Conservation (phyloP, 2,113 vertebrate species). For the Microcebus lehilahytsara region DNA sequence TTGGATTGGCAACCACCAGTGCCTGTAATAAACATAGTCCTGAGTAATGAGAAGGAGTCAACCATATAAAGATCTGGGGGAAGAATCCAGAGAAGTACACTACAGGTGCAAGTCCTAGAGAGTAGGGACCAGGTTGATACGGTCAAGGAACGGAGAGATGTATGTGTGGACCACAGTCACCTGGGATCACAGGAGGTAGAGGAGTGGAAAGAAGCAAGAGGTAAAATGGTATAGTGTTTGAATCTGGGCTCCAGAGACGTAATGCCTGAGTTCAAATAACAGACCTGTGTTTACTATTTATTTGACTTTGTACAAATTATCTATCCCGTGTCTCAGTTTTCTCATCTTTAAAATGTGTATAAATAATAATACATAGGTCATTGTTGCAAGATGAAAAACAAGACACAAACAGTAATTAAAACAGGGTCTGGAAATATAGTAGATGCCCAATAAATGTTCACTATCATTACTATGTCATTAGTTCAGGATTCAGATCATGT, state of each 20-base stretch:
- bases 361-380: neutral
- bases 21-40: neutral
- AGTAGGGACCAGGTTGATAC: neutral
- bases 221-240: neutral
- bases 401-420: neutral
- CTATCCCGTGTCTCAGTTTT: neutral
- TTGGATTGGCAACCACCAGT: neutral
- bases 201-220: neutral
- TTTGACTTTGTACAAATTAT: constrained; percentile 22
- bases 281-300: neutral
- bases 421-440: neutral
- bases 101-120: neutral
- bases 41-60: neutral
- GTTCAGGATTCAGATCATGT: neutral
- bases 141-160: neutral
- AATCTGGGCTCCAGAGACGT: neutral
- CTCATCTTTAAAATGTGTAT: neutral
- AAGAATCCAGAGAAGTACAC: neutral
- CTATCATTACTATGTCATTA: neutral
- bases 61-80: neutral
- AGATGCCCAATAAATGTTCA: neutral
- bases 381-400: constrained; percentile 13
- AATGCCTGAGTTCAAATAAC: neutral
- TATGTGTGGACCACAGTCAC: neutral
- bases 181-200: neutral